A percentile compares a stretch with the other conserved stretches of the same genome.
Conservation (phyloP, 1,140 invertebrate genomes). For the Cotesia typhae region DNA sequence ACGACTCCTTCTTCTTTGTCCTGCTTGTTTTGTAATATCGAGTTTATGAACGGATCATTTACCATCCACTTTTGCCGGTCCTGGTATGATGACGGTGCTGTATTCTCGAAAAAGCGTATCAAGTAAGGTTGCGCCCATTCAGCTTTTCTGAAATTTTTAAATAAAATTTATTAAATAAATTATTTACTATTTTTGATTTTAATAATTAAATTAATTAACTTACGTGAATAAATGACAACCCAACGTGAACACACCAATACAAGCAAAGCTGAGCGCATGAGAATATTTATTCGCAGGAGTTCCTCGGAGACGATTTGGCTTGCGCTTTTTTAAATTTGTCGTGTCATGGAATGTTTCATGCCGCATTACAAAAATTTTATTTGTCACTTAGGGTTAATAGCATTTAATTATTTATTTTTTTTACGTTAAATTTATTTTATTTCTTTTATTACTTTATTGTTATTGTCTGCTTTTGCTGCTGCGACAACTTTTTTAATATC, state of each 20-base stretch:
- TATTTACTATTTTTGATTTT: not conserved
- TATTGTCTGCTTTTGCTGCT: too few relatives aligned
- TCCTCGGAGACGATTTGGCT: conserved; percentile 38
- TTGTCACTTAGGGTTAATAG: too few relatives aligned
- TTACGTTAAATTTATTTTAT: too few relatives aligned
- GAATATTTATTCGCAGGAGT: conserved; percentile 38
- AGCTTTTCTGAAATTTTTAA: conserved; percentile 5
- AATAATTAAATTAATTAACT: not conserved
- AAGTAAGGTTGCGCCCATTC: not conserved
- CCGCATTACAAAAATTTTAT: not conserved
- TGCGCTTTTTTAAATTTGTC: conserved; percentile 27
- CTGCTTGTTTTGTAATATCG: not conserved
- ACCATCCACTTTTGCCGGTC: not conserved
- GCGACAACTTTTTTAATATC: too few relatives aligned
- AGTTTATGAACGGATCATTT: not conserved
- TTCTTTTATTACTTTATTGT: too few relatives aligned
- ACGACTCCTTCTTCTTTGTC: not conserved
- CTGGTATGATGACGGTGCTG: not conserved
- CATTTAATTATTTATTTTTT: too few relatives aligned
- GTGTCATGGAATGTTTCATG: conserved; percentile 3
- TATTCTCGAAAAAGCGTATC: not conserved
- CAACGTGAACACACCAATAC: not conserved
- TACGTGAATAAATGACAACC: conserved; percentile 18
- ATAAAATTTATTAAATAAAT: not conserved
- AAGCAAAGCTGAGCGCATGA: not conserved